These are phyloP conservation scores for Sus scrofa DNA, from an alignment of 2,113 vertebrate genomes.

Conservation along the genomic window T2T-Sscrofa CM000826.6:110609001-110609500, in stretches of 20 bases:
- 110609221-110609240: not conserved
- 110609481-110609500: slow-evolving; percentile 25
- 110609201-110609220: not conserved
- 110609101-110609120: slow-evolving; percentile 42
- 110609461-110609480: not conserved
- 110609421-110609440: slow-evolving; percentile 25
- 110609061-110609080: slow-evolving; percentile 61
- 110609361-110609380: slow-evolving; percentile 14
- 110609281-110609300: not conserved
- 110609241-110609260: not conserved
- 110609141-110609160: not conserved
- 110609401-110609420: not conserved
- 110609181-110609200: not conserved
- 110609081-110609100: slow-evolving; percentile 49
- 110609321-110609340: not conserved
- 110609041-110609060: slow-evolving; percentile 68
- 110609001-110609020: not conserved
- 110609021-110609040: not conserved
- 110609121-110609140: slow-evolving; percentile 32
- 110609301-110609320: not conserved
- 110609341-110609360: not conserved
- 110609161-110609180: not conserved
- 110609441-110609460: slow-evolving; percentile 23
- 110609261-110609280: slow-evolving; percentile 16
- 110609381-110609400: not conserved